Percentiles rank a stretch among this genome's conserved stretches.
phyloP scores from a whole-genome alignment of 2,888 invertebrate genomes.

The Ochropleura leucogaster region DNA sequence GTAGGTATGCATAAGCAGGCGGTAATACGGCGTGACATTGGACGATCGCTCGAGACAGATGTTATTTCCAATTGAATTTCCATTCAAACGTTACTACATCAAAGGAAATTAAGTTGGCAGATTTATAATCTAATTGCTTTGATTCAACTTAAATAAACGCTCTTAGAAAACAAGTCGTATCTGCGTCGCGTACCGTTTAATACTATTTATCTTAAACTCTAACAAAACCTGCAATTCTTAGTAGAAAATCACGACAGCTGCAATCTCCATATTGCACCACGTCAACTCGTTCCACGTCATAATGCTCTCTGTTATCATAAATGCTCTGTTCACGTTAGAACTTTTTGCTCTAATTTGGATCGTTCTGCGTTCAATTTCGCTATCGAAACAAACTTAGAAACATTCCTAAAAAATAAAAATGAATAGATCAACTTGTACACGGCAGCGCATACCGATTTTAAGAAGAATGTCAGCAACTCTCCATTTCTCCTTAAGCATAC shows the following conservation, averaged over 20 bases:
- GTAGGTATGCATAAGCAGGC: slow-evolving; percentile 28
- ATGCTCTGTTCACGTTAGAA: not conserved
- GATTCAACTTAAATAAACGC: slow-evolving; percentile 15
- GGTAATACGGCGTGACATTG: slow-evolving; percentile 46
- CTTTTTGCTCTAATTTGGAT: not conserved
- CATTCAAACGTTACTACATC: slow-evolving; percentile 43
- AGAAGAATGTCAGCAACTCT: not conserved
- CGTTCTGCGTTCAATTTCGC: not conserved
- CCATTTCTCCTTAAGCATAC: not conserved
- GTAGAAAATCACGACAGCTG: not conserved
- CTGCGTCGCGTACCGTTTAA: not conserved
- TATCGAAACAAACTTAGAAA: too few species aligned
- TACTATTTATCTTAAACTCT: not conserved
- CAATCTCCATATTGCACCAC: not conserved
- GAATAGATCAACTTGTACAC: not conserved
- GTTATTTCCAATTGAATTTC: slow-evolving; percentile 52
- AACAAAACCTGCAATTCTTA: slow-evolving; percentile 5
- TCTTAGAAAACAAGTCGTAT: slow-evolving; percentile 13
- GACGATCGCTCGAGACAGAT: slow-evolving; percentile 35
- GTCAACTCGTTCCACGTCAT: not conserved
- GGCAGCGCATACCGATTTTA: not conserved
- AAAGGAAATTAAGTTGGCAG: slow-evolving; percentile 41
- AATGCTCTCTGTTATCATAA: not conserved
- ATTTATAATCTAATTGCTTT: slow-evolving; percentile 27
- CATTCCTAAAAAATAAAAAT: not conserved